Base-by-base conservation (phyloP, 2,888 invertebrate genomes). In the Rhagophthalmus giganteus region DNA sequence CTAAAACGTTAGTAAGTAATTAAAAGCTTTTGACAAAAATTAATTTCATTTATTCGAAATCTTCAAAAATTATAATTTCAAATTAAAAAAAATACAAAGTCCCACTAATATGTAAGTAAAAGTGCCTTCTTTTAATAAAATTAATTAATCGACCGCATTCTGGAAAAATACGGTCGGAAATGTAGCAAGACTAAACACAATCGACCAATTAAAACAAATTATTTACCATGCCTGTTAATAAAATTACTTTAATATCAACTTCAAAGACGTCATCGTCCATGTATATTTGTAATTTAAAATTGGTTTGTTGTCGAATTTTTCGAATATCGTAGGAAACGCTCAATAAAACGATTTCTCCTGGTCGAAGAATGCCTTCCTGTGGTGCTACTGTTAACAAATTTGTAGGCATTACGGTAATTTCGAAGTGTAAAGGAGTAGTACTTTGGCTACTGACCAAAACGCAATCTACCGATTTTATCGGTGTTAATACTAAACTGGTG, bases 301-400 rank as follows among this genome's bases (percentile, higher is more conserved):
- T 3, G 3, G 3, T 3, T 7, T 20, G 20, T 5, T 3, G 7
- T 5, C 3, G 4, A 20, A 20, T 20, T 20, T 20, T 20, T 5
- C 7, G 3, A 20, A 20, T 5, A 20, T 20, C 7, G 7, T 7
- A 20, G 7, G 3, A 5, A 20, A 69, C 31, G 31, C 49, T 61
- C 32, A 70, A 33, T 28, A 60, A 33, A 2, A 52, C 39, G 8
- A 54, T 61, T 38, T 63, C 55, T 10, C 58, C 56, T 9, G 68
- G 58, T 16, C 27, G 7, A 10, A 69, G 15, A 2, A 47, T 25
- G 4, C 53, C 42, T 2, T 44, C 45, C 5, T 10, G 10, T 8
- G 55, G 53, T 15, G 53, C 33, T 13, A 37, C 47, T 7, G 28
- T 20, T 9, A 56, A 13, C 13, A 40, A 15, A n/a, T 15, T 28